phyloP scores from a whole-genome alignment of 2,888 invertebrate genomes.

The Disparrhopalites patrizii region DNA sequence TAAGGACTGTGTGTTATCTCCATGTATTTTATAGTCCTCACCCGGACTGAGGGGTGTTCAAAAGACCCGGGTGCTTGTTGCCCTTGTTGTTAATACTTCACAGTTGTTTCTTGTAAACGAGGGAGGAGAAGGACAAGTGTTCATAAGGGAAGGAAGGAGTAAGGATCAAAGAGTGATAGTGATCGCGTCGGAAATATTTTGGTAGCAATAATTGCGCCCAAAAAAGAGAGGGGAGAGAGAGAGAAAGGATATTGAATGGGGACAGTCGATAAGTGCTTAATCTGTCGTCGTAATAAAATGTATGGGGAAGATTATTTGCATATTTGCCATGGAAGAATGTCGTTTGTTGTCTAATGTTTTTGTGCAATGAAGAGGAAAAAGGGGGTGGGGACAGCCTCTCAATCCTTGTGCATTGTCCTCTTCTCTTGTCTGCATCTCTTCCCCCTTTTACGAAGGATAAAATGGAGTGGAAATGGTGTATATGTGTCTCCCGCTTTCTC shows the following conservation, averaged over 20 bases:
- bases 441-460: background rate
- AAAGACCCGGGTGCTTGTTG: too few relatives aligned
- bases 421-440: background rate
- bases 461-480: constrained; percentile 21
- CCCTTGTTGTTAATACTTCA: too few relatives aligned
- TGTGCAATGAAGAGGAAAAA: constrained; percentile 27
- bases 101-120: too few relatives aligned
- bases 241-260: constrained; percentile 28
- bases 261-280: constrained; percentile 35
- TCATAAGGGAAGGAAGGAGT: constrained; percentile 16
- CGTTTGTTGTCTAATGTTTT: constrained; percentile 31
- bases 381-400: background rate
- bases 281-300: constrained; percentile 37
- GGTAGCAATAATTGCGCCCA: constrained; percentile 30
- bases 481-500: background rate
- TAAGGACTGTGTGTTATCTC: too few relatives aligned
- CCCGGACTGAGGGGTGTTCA: too few relatives aligned
- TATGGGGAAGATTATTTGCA: constrained; percentile 38
- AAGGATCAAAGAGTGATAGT: constrained; percentile 29
- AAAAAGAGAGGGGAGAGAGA: background rate
- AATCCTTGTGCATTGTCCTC: background rate
- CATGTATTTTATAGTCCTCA: too few relatives aligned
- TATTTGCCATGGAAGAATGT: constrained; percentile 32
- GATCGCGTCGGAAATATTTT: constrained; percentile 32
- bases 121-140: constrained; percentile 22